Evolutionary conservation across 2,797 vertebrate species (phyloP).

Genomic region (Brotula barbata): DNA sequence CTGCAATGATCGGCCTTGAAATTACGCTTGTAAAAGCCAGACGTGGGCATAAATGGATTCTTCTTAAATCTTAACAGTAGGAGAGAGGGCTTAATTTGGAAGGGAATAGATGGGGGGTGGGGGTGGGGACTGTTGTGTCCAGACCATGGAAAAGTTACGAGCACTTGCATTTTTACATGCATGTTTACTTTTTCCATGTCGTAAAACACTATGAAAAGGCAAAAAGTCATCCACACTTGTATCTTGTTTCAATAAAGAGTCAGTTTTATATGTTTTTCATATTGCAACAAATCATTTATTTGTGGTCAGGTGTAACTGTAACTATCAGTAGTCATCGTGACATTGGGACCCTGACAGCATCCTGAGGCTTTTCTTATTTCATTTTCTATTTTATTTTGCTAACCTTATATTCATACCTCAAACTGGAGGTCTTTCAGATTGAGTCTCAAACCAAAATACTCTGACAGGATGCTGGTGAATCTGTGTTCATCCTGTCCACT

Average conservation of each 20-base stretch:
- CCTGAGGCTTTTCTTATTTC: no score
- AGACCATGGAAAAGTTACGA: constrained; percentile 44
- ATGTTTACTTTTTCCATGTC: constrained; percentile 37
- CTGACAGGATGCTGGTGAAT: constrained; percentile 1
- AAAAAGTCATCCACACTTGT: constrained; percentile 56
- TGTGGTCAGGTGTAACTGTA: background rate
- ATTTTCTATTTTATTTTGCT: no score
- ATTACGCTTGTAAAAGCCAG: constrained; percentile 31
- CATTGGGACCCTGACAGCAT: no score
- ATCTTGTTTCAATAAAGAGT: background rate
- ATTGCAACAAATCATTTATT: background rate
- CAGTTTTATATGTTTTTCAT: background rate
- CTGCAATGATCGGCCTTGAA: constrained; percentile 38
- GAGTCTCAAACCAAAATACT: constrained; percentile 2
- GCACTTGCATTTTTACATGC: constrained; percentile 62
- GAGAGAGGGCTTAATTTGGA: background rate
- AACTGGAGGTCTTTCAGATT: background rate
- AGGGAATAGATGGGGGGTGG: background rate
- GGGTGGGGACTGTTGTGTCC: background rate
- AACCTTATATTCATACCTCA: no score
- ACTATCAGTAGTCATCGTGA: background rate
- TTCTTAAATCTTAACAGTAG: background rate
- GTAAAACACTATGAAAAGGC: constrained; percentile 30
- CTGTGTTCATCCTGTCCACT: background rate
- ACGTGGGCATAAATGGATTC: constrained; percentile 7